phyloP scores from a whole-genome alignment of 2,797 vertebrate species.

The Propithecus deckenii region DNA sequence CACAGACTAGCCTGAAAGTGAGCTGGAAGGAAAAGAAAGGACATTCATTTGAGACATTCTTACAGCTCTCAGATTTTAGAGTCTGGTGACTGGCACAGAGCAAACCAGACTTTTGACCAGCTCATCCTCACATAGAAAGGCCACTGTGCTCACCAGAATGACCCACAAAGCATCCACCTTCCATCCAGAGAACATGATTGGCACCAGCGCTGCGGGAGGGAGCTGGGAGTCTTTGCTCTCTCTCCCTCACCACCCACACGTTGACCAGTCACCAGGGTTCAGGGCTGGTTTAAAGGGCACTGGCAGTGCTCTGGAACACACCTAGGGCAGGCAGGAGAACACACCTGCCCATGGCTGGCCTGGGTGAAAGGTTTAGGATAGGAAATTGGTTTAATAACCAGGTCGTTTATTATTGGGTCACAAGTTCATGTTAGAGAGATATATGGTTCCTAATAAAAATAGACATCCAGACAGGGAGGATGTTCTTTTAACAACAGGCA shows the following conservation, averaged over 20 bases:
- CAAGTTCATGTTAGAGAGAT: slow-evolving; percentile 60
- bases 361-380: not conserved
- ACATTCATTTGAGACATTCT: not conserved
- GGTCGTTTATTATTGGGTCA: not conserved
- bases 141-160: not conserved
- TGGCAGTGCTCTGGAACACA: not conserved
- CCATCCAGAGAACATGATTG: not conserved
- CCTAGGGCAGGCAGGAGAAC: not conserved
- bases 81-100: not conserved
- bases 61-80: not conserved
- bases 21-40: not conserved
- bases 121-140: not conserved
- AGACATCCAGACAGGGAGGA: slow-evolving; percentile 61
- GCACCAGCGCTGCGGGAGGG: not conserved
- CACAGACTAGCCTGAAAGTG: not conserved
- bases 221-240: not conserved
- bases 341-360: not conserved
- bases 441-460: slow-evolving; percentile 61
- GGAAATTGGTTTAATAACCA: not conserved
- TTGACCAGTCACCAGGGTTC: not conserved
- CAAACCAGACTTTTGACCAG: not conserved
- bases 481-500: slow-evolving; percentile 46
- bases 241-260: not conserved
- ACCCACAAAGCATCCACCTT: not conserved
- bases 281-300: not conserved